Base-by-base conservation (phyloP, 2,888 invertebrate species). In the Meloe dianella region DNA sequence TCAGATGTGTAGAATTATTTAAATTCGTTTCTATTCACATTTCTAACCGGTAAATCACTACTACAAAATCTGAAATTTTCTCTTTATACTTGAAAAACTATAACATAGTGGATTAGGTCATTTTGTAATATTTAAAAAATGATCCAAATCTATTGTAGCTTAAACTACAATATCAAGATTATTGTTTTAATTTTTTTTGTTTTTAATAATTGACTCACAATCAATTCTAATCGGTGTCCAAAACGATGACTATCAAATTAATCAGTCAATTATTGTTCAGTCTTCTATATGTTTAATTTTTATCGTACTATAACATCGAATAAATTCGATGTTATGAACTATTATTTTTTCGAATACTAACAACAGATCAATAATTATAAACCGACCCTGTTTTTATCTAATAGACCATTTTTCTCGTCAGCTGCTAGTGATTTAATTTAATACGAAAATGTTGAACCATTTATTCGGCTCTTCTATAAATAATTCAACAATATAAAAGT, bases 351-450 rank as follows among this genome's bases (percentile, higher is more conserved):
- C 66, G 24, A 57, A 63, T 63, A 61, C 61, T 54, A 68, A 65
- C 68, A 68, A 63, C 68, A 63, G 68, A 63, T 63, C 68, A 63
- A 68, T 68, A 68, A 65, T 68, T 65, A 68, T 61, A 63, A 65
- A 41, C 61, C 63, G 65, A 57, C 47, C 65, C 60, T 54, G 60
- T 57, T 63, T 65, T 68, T 63, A 65, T 68, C 67, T 67, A 67
- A 67, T 59, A 68, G 60, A 38, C 65, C 68, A 60, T 68, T 68
- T 68, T 68, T 68, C 68, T 63, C 60, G 65, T 60, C 68, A 68
- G 68, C 65, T 68, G 68, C 60, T 68, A 63, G 68, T 65, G 68
- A 65, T 68, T 65, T 68, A 68, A 68, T 68, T 68, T 68, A 65
- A 24, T 24, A 4, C 20, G 12, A 54, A 54, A 54, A 54, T 61